phyloP scores from a whole-genome alignment of 2,113 vertebrate species.

The Rhinolophus sinicus region DNA sequence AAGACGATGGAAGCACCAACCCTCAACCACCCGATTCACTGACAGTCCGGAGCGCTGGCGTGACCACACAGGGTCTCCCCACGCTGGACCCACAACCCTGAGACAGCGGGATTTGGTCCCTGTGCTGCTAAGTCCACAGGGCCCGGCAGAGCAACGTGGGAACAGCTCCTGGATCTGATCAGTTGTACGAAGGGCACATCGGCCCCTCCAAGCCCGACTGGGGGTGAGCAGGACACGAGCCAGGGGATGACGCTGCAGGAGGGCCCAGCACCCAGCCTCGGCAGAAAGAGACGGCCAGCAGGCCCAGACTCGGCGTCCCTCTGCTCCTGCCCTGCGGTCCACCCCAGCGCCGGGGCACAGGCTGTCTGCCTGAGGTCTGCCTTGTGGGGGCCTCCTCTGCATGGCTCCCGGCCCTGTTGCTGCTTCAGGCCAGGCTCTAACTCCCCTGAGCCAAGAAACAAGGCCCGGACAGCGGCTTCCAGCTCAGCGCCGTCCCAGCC shows the following conservation, averaged over 20 bases:
- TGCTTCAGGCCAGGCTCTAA: background rate
- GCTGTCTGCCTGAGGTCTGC: background rate
- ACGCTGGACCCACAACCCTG: background rate
- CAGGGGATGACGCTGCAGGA: too few species aligned
- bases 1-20: background rate
- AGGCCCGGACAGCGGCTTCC: fast-evolving
- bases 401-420: fast-evolving
- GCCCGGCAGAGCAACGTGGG: background rate
- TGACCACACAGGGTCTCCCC: background rate
- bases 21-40: fast-evolving
- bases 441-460: background rate
- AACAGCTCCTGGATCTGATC: background rate
- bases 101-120: background rate
- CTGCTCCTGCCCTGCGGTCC: too few species aligned
- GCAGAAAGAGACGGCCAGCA: background rate
- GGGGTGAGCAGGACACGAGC: background rate
- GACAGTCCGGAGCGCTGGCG: fast-evolving
- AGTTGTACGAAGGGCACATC: fast-evolving
- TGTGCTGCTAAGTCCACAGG: background rate
- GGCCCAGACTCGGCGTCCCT: background rate
- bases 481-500: fast-evolving
- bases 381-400: fast-evolving
- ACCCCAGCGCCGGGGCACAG: fast-evolving
- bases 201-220: background rate
- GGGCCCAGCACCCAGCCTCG: background rate